These are phyloP conservation scores for Drosophila orena DNA, from an alignment of 1,140 invertebrate genomes.

Conservation along the genomic window DNA sequence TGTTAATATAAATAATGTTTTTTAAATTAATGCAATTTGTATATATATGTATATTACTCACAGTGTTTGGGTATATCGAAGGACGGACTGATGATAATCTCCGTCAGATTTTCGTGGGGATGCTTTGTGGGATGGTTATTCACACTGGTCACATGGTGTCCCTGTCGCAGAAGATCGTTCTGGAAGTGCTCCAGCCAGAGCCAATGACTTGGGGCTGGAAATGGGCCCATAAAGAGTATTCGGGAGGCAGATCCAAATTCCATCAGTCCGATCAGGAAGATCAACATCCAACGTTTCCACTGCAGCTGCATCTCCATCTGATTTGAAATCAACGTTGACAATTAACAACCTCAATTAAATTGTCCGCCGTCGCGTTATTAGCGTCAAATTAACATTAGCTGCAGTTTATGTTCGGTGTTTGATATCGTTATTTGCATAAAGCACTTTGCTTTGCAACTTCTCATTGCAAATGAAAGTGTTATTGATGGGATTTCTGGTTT, in stretches of 20 bases:
- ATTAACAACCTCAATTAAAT: slow-evolving; percentile 57
- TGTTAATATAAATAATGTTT: background rate
- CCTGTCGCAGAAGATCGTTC: slow-evolving; percentile 86
- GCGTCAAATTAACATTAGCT: slow-evolving; percentile 46
- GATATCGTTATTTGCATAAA: slow-evolving; percentile 63
- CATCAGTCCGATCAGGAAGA: slow-evolving; percentile 34
- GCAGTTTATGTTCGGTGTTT: slow-evolving; percentile 29
- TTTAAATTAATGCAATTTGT: no score
- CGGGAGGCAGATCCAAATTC: slow-evolving; percentile 40
- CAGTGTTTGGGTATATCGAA: slow-evolving; percentile 86
- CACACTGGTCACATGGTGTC: slow-evolving; percentile 88
- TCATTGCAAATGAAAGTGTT: slow-evolving; percentile 9
- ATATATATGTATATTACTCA: slow-evolving; percentile 40
- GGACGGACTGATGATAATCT: slow-evolving; percentile 85
- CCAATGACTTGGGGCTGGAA: slow-evolving; percentile 85
- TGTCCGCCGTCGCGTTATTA: slow-evolving; percentile 38
- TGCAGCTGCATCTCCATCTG: slow-evolving; percentile 65
- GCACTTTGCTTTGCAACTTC: slow-evolving; percentile 12
- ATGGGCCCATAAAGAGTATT: slow-evolving; percentile 82
- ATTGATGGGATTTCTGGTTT: slow-evolving; percentile 20
- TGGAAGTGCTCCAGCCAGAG: slow-evolving; percentile 86
- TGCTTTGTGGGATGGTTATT: slow-evolving; percentile 85
- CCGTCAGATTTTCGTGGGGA: slow-evolving; percentile 85
- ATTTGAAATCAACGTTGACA: slow-evolving; percentile 26
- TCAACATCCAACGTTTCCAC: slow-evolving; percentile 37